Evolutionary conservation across 2,113 vertebrate species (phyloP).

Genomic region (Ailuropoda melanoleuca): DNA sequence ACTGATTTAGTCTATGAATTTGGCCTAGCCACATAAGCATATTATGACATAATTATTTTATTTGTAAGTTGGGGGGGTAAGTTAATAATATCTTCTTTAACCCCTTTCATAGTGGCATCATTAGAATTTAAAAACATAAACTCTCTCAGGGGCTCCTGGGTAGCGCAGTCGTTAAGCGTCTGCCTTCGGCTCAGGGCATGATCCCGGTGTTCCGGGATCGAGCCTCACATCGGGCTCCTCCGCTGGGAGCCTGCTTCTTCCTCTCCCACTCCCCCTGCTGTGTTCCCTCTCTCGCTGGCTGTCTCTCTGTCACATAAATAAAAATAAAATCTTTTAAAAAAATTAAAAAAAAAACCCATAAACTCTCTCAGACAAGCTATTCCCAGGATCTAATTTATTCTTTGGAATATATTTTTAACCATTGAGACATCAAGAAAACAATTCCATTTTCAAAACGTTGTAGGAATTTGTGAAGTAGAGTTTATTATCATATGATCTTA

Average conservation of each 20-base stretch:
- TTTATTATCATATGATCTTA: neutral
- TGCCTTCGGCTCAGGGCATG: too few species aligned
- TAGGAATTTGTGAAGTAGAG: neutral
- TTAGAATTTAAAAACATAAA: neutral
- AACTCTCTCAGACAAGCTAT: neutral
- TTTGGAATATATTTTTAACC: neutral
- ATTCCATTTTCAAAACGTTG: conserved; percentile 4
- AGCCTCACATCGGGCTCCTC: too few species aligned
- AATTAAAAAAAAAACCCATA: too few species aligned
- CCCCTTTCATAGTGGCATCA: neutral
- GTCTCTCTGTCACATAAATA: too few species aligned
- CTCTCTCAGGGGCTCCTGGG: too few species aligned
- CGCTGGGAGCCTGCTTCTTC: too few species aligned
- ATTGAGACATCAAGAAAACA: neutral
- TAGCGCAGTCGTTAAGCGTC: too few species aligned
- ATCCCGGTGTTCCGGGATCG: too few species aligned
- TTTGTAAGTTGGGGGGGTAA: neutral
- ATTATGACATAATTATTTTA: neutral
- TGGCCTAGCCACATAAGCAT: neutral
- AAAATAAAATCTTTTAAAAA: too few species aligned
- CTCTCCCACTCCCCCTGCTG: too few species aligned
- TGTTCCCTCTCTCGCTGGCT: too few species aligned
- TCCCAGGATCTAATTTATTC: neutral
- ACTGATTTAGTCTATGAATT: neutral
- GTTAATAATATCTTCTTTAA: neutral